Evolutionary conservation across 1,140 invertebrate species (phyloP).

Genomic region (Drosophila truncata): DNA sequence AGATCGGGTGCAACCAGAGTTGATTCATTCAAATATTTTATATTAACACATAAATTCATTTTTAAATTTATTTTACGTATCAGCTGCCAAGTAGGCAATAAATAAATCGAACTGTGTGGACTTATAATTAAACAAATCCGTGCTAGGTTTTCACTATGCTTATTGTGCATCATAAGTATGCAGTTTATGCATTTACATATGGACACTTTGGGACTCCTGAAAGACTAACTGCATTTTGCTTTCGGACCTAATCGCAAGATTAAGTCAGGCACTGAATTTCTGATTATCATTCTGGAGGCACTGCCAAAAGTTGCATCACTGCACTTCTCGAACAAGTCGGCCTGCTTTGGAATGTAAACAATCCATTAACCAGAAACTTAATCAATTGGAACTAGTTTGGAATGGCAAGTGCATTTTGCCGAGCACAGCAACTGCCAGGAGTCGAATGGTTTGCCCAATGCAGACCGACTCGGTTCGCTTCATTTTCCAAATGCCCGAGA

Average conservation of each 20-base stretch:
- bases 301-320: constrained; percentile 46
- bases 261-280: constrained; percentile 37
- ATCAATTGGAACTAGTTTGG: constrained; percentile 80
- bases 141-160: no score
- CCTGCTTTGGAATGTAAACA: constrained; percentile 75
- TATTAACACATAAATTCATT: background rate
- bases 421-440: constrained; percentile 69
- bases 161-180: background rate
- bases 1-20: background rate
- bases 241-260: constrained; percentile 18
- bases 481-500: constrained; percentile 61
- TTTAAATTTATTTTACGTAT: background rate
- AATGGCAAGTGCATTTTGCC: constrained; percentile 75
- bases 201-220: background rate
- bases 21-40: background rate
- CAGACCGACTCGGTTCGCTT: constrained; percentile 46
- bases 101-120: no score
- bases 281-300: constrained; percentile 40
- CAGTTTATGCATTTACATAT: constrained; percentile 1
- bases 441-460: constrained; percentile 17
- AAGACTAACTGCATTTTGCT: constrained; percentile 8
- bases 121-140: background rate
- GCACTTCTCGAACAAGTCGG: constrained; percentile 18
- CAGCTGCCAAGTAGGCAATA: background rate
- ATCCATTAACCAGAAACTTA: constrained; percentile 83